Base-by-base conservation (phyloP, 2,797 vertebrate genomes). In the Mus spretus region DNA sequence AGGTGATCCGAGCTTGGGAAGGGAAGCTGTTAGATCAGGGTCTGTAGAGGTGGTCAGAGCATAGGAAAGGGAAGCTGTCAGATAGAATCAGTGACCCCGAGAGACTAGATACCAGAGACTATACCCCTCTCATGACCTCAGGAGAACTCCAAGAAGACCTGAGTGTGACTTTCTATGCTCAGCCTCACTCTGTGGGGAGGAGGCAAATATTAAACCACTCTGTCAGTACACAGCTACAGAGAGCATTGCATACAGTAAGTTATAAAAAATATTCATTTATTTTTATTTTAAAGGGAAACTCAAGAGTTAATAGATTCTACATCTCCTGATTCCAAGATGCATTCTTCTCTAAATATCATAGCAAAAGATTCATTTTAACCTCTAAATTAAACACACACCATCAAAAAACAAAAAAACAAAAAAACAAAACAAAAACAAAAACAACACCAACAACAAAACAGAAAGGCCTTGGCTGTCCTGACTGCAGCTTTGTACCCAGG, bases 231-330 rank as follows among this genome's bases (percentile, higher is more conserved):
- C 10, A 15, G 0, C 24, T n/a, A 12, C 0, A 28, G 70, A 82
- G 44, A 19, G 4, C 2, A 15, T 6, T 5, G 1, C 1, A 0
- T 5, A 9, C 4, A 7, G 0, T 22, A 17, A 61, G 3, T 34
- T 75, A 12, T 26, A 40, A 40, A 75, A 70, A 40, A 34, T 17
- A 15, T 5, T 37, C 40, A 37, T 40, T 63, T 24, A 20, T 34
- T 47, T 40, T 50, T 65, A 67, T 40, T 70, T 70, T 87, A 26
- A 13, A 70, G 91, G 79, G 3, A 6, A 14, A 55, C 12, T 40
- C 65, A 44, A 47, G 31, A 80, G 65, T 22, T 9, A 91, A 80
- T 11, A 11, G 20, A 53, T 14, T 74, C 88, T 34, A 31, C 20
- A 74, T 44, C 37, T 47, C 6, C 24, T 14, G 26, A 28, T 72